These are phyloP conservation scores for Mus spretus DNA, from an alignment of 2,797 vertebrate species.

Conservation along the genomic window DNA sequence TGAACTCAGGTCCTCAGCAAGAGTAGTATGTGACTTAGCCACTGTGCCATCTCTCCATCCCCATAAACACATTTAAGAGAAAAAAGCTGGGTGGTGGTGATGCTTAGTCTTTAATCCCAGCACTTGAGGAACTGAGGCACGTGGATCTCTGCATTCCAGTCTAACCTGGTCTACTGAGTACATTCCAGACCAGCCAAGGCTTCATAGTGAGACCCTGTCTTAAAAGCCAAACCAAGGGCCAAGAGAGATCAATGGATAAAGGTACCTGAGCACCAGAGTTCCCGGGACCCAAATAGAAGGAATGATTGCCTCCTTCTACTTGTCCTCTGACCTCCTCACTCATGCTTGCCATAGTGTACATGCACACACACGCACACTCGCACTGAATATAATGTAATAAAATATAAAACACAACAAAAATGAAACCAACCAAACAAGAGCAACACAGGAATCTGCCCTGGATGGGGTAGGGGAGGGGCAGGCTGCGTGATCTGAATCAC, in stretches of 20 bases:
- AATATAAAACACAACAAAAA: not conserved
- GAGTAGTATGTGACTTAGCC: not conserved
- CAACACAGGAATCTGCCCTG: not conserved
- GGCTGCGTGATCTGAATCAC: not conserved
- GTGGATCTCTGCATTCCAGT: not conserved
- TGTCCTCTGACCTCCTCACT: not conserved
- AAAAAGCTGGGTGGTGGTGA: not conserved
- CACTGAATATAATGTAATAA: not conserved
- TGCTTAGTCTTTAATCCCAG: not conserved
- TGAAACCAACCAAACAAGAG: not conserved
- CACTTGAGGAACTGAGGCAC: not conserved
- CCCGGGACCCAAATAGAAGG: not conserved
- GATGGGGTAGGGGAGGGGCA: not conserved
- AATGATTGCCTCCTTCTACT: not conserved
- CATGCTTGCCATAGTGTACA: not conserved
- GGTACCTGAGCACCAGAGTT: not conserved
- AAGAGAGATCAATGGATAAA: not conserved
- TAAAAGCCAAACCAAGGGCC: not conserved
- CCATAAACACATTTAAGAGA: not conserved
- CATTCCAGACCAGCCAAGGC: not conserved
- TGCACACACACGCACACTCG: not conserved
- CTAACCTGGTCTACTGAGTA: not conserved
- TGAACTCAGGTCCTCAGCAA: not conserved
- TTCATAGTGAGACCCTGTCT: not conserved
- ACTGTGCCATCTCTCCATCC: not conserved